phyloP scores from a whole-genome alignment of 2,113 vertebrate species.

The Phrynocephalus versicolor region DNA sequence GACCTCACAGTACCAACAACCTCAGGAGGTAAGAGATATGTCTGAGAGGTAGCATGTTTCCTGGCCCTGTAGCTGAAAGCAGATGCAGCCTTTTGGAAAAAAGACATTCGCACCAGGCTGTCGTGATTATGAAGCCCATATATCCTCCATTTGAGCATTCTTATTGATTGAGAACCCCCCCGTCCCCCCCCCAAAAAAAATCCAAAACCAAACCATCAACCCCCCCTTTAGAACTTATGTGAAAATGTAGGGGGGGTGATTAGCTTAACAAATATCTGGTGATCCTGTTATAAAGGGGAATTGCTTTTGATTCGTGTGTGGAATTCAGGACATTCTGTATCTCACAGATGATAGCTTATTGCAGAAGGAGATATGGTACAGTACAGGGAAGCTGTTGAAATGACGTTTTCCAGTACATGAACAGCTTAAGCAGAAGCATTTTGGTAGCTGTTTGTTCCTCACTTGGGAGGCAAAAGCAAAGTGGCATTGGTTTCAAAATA shows the following conservation, averaged over 20 bases:
- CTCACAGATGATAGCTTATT: not conserved
- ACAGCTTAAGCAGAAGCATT: not conserved
- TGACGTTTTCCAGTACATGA: conserved; percentile 3
- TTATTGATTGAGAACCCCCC: not conserved
- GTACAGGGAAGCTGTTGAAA: not conserved
- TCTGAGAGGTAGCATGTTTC: not conserved
- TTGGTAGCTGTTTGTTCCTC: conserved; percentile 30
- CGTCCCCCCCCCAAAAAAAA: too few relatives aligned
- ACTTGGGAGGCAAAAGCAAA: conserved; percentile 19
- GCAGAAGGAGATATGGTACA: not conserved
- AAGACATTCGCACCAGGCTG: too few relatives aligned
- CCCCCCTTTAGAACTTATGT: not conserved
- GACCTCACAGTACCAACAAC: conserved; percentile 87
- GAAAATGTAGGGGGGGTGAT: not conserved
- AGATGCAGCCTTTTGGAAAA: too few relatives aligned
- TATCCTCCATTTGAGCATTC: not conserved
- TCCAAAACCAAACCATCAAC: too few relatives aligned
- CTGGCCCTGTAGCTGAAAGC: too few relatives aligned
- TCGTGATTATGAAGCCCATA: not conserved
- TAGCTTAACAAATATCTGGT: not conserved
- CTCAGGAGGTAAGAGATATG: conserved; percentile 84
- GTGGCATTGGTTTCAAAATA: conserved; percentile 10
- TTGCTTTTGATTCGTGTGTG: not conserved
- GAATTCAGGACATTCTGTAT: not conserved
- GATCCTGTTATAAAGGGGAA: not conserved